Conservation (phyloP, 1,140 invertebrate species). For the Kradibia gibbosae region DNA sequence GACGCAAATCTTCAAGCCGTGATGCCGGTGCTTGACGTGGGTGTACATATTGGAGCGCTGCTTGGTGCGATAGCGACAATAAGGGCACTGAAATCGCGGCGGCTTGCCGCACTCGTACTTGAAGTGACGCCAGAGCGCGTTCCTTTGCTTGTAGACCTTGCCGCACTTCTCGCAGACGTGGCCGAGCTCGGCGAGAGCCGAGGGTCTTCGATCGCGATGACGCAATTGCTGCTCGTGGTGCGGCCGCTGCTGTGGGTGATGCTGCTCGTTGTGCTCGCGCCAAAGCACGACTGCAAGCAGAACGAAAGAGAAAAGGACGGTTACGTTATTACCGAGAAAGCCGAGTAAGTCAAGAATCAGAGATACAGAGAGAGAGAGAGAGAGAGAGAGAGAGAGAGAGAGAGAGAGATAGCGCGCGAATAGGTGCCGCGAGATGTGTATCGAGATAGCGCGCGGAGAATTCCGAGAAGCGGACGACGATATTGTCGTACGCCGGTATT, state of each 20-base stretch:
- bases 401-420: not conserved
- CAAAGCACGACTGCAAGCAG: conserved; percentile 53
- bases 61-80: conserved; percentile 74
- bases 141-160: conserved; percentile 72
- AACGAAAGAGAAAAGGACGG: conserved; percentile 51
- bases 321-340: conserved; percentile 30
- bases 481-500: not conserved
- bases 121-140: conserved; percentile 67
- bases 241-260: conserved; percentile 36
- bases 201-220: not conserved
- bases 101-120: conserved; percentile 74
- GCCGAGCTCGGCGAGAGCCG: conserved; percentile 28
- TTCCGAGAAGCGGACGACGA: not conserved
- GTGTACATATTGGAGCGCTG: conserved; percentile 73
- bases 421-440: not conserved
- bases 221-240: not conserved
- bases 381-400: not conserved
- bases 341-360: not conserved
- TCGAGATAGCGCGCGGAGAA: not conserved
- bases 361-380: not conserved
- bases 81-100: conserved; percentile 75
- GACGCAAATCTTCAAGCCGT: conserved; percentile 53
- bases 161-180: conserved; percentile 60
- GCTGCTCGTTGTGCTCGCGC: conserved; percentile 29
- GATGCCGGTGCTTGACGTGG: conserved; percentile 67